Base-by-base conservation (phyloP, 2,113 vertebrate species). In the Candoia aspera region DNA sequence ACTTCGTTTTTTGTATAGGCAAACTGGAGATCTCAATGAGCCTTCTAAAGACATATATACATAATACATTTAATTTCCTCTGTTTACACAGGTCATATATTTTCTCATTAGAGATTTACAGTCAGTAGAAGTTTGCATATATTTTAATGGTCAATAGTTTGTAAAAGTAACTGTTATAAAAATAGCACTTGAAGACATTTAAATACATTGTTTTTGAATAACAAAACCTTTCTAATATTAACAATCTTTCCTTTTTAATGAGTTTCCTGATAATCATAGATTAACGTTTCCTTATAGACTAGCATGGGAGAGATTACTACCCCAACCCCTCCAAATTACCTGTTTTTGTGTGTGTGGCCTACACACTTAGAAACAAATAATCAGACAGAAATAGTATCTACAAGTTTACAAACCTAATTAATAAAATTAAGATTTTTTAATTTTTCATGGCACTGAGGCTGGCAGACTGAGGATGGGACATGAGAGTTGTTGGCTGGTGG, bases 41-140 rank as follows among this genome's bases (percentile, higher is more conserved):
- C 89, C 89, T 95, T 95, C 91, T 29, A 93, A 21, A 37, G 64
- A 64, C 29, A 6, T 88, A 92, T 59, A 9, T 90, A 42, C 26
- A 92, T 60, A 21, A 79, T 92, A 83, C 83, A 13, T 55, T 1
- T 0, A 60, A 73, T 86, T 73, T 73, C 10, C 68, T 73, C 91
- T 94, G 93, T 94, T 91, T 87, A 37, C 4, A 58, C 46, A 68
- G 49, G 33, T 29, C 49, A 89, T 60, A 17, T 53, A 54, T 53
- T 86, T 2, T 49, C 89, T 89, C 88, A 83, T 68, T 93, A 68
- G 1, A 60, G 21, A 94, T 49, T 33, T 46, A 54, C 91, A 79
- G 6, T 49, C 49, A 49, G 49, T 49, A 49, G 49, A 87, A 55
- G 83, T 88, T 87, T 90, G 13, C 64, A 2, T 60, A 17, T 46